A percentile compares a stretch with the other conserved stretches of the same genome.
Evolutionary conservation across 2,113 vertebrate genomes (phyloP).

Genomic region (Pelmatolapia mariae): DNA sequence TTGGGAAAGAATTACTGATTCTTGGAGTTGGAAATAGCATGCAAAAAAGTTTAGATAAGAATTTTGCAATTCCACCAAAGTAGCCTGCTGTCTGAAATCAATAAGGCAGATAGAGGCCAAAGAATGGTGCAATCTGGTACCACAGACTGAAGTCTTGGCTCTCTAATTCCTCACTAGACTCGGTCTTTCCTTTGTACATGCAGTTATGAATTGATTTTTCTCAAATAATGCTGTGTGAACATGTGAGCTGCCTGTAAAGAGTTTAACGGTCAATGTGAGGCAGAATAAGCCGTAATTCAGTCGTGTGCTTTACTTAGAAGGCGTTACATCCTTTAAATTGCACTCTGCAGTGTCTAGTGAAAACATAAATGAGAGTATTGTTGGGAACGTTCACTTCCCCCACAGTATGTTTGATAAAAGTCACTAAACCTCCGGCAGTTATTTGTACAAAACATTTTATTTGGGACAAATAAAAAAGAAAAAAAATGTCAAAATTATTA

Average conservation of each 20-base stretch:
- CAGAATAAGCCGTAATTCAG: neutral
- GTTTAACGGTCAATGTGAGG: neutral
- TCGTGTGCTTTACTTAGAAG: neutral
- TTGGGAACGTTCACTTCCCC: neutral
- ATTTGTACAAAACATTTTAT: neutral
- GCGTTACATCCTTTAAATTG: neutral
- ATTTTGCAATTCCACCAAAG: neutral
- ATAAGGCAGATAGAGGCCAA: neutral
- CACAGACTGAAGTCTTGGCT: neutral
- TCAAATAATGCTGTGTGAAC: neutral
- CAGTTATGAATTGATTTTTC: neutral
- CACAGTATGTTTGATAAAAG: neutral
- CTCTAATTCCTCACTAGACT: neutral
- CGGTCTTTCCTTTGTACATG: neutral
- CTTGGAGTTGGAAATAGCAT: neutral
- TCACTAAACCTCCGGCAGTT: neutral
- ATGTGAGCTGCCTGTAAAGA: neutral
- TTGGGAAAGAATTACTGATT: neutral
- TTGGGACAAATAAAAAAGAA: neutral
- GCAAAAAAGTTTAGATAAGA: constrained; percentile 19
- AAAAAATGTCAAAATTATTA: neutral
- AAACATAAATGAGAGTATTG: neutral
- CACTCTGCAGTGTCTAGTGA: neutral
- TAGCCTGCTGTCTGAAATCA: constrained; percentile 7
- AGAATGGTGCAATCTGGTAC: neutral